A percentile compares a stretch with the other conserved stretches of the same genome.
Conservation (phyloP, 2,113 vertebrate species). For the Casuarius casuarius region DNA sequence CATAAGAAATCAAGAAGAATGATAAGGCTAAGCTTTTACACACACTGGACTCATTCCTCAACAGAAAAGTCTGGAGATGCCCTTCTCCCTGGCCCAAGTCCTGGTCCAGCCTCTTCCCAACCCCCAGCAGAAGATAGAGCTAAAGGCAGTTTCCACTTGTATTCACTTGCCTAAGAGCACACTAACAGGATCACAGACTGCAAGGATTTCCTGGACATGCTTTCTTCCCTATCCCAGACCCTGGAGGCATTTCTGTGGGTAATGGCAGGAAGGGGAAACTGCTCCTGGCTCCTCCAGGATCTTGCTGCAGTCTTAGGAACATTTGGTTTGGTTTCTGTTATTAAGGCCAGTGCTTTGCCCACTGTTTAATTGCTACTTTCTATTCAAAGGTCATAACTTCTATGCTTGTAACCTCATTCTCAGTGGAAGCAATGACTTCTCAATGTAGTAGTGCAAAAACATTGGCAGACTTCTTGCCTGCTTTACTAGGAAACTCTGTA, state of each 20-base stretch:
- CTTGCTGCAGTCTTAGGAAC: not conserved
- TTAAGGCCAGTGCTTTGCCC: fast-evolving
- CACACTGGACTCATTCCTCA: not conserved
- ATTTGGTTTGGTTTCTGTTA: not conserved
- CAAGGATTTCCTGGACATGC: not conserved
- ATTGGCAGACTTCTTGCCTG: not conserved
- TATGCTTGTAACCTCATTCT: too few relatives aligned
- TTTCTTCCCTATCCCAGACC: not conserved
- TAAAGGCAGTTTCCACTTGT: not conserved
- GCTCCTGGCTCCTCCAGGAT: not conserved
- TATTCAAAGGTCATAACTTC: not conserved
- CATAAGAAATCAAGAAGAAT: not conserved
- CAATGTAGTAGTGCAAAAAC: not conserved
- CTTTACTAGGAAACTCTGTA: not conserved
- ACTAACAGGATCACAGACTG: not conserved
- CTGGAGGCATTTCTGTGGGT: not conserved
- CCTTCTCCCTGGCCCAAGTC: not conserved
- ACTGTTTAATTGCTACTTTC: not conserved
- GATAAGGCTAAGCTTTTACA: not conserved
- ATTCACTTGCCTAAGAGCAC: not conserved
- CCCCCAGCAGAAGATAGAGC: not conserved
- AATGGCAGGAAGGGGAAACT: not conserved
- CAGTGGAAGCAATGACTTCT: not conserved
- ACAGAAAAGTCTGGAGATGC: not conserved
- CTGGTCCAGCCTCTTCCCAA: not conserved